phyloP scores from a whole-genome alignment of 2,113 vertebrate species.

The Oreochromis tanganicae region DNA sequence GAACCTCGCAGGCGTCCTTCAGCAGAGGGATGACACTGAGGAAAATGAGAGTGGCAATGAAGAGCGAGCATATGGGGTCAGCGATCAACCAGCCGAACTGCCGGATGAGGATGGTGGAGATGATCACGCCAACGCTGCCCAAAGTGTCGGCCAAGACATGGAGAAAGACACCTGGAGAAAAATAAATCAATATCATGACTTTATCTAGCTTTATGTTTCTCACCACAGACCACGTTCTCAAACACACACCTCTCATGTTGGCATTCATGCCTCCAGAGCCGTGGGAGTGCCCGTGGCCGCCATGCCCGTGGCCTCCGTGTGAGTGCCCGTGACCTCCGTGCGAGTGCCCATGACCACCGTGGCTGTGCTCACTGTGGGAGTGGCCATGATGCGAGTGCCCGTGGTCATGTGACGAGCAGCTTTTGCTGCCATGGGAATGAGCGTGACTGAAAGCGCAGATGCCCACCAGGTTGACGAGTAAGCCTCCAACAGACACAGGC shows the following conservation, averaged over 20 bases:
- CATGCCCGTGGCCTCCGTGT: slow-evolving; percentile 50
- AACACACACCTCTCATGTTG: slow-evolving; percentile 90
- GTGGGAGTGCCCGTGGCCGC: slow-evolving; percentile 68
- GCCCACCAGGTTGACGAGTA: slow-evolving; percentile 95
- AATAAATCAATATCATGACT: neutral
- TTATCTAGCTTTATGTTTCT: neutral
- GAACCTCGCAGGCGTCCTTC: slow-evolving; percentile 92
- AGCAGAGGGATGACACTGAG: slow-evolving; percentile 93
- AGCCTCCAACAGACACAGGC: slow-evolving; percentile 94
- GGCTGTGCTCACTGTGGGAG: slow-evolving; percentile 61
- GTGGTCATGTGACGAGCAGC: slow-evolving; percentile 81
- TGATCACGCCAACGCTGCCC: slow-evolving; percentile 94
- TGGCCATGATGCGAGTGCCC: slow-evolving; percentile 72
- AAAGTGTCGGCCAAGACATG: slow-evolving; percentile 95
- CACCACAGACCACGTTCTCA: neutral
- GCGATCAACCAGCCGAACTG: slow-evolving; percentile 98
- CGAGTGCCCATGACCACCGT: slow-evolving; percentile 77
- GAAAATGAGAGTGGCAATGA: slow-evolving; percentile 92
- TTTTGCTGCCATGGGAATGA: slow-evolving; percentile 78
- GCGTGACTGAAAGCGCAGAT: slow-evolving; percentile 98
- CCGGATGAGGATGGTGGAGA: slow-evolving; percentile 94
- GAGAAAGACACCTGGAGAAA: slow-evolving; percentile 85
- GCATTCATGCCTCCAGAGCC: slow-evolving; percentile 89
- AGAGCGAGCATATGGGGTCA: slow-evolving; percentile 95
- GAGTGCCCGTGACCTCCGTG: slow-evolving; percentile 77